Conservation (phyloP, 2,797 vertebrate species). For the Onychomys arenicola region DNA sequence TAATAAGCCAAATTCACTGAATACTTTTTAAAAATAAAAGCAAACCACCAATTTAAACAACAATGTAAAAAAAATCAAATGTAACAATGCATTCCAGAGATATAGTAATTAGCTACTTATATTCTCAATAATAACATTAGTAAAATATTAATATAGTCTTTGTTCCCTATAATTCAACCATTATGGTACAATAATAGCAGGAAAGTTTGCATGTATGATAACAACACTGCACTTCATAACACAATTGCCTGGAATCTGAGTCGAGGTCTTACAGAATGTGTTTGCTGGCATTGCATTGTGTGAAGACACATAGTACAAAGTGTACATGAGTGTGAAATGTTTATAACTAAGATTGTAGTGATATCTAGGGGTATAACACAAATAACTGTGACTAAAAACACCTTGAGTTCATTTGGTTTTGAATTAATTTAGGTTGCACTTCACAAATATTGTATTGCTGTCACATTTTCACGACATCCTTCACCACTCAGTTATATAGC, state of each 20-base stretch:
- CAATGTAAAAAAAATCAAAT: background rate
- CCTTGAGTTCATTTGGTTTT: background rate
- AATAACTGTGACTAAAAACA: background rate
- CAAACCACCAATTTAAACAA: background rate
- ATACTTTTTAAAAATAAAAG: background rate
- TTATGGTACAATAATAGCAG: background rate
- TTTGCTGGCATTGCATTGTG: background rate
- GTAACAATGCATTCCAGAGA: background rate
- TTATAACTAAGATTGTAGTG: background rate
- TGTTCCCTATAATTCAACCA: background rate
- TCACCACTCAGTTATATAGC: background rate
- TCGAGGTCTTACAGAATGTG: background rate
- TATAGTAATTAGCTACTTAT: background rate
- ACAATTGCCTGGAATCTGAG: background rate
- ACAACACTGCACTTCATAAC: background rate
- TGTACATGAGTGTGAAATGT: background rate
- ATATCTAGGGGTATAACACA: background rate
- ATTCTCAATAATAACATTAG: background rate
- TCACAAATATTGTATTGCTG: background rate
- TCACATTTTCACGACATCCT: background rate
- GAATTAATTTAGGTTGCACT: background rate
- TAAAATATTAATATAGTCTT: background rate
- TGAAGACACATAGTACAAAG: background rate
- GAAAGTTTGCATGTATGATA: background rate
- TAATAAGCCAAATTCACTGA: background rate